phyloP scores from a whole-genome alignment of 2,797 vertebrate species.

The Schizopygopsis pylzovi region DNA sequence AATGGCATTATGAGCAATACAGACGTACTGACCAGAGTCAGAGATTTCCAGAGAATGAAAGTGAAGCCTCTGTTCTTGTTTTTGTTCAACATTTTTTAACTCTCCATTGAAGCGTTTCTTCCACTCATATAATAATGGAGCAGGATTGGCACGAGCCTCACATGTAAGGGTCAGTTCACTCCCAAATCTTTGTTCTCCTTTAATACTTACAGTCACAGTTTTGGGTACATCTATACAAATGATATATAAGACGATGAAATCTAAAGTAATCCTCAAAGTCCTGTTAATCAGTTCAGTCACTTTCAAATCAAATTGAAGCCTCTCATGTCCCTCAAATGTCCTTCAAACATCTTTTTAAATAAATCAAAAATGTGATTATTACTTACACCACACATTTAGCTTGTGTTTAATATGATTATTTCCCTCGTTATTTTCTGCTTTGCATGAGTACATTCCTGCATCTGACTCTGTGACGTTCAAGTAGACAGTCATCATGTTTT shows the following conservation, averaged over 20 bases:
- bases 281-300: not conserved
- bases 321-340: not conserved
- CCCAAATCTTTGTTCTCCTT: slow-evolving; percentile 53
- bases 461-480: not conserved
- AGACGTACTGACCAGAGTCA: slow-evolving; percentile 67
- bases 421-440: slow-evolving; percentile 3
- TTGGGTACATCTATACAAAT: slow-evolving; percentile 68
- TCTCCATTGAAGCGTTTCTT: slow-evolving; percentile 28
- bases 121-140: slow-evolving; percentile 58
- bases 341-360: not conserved
- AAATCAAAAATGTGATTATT: not conserved
- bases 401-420: rapidly evolving
- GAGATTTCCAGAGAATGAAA: slow-evolving; percentile 44
- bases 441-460: slow-evolving; percentile 34
- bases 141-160: slow-evolving; percentile 49
- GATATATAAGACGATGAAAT: not conserved
- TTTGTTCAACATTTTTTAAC: rapidly evolving
- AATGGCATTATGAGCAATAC: slow-evolving; percentile 59
- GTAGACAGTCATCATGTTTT: not conserved
- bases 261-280: not conserved
- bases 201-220: slow-evolving; percentile 52
- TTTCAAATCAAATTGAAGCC: not conserved
- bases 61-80: rapidly evolving
- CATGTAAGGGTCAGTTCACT: slow-evolving; percentile 61
- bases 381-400: slow-evolving; percentile 46